Evolutionary conservation across 1,140 invertebrate species (phyloP).

Genomic region (Drosophila pseudoobscura): DNA sequence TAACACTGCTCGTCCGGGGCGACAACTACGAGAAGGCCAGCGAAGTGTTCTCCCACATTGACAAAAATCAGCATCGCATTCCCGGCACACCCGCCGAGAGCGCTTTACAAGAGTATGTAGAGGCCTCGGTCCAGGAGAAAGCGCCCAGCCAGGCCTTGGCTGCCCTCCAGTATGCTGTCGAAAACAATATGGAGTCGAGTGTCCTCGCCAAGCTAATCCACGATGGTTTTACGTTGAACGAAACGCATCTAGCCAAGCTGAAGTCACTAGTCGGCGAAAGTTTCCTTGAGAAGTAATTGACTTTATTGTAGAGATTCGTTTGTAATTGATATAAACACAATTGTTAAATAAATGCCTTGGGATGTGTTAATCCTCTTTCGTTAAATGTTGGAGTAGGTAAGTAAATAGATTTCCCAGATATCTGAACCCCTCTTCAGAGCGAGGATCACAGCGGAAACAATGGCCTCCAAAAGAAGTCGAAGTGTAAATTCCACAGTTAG

Average conservation of each 20-base stretch:
- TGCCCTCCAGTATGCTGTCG: slow-evolving; percentile 84
- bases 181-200: slow-evolving; percentile 84
- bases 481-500: no score
- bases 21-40: slow-evolving; percentile 84
- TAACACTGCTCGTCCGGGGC: slow-evolving; percentile 84
- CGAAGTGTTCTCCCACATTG: slow-evolving; percentile 84
- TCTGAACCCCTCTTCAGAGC: no score
- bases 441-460: no score
- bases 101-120: no score
- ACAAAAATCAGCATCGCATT: slow-evolving; percentile 75
- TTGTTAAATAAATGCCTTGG: slow-evolving; percentile 23
- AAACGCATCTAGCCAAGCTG: slow-evolving; percentile 83
- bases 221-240: slow-evolving; percentile 83
- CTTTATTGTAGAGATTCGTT: slow-evolving; percentile 21
- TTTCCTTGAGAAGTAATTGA: slow-evolving; percentile 59
- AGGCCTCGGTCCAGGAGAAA: slow-evolving; percentile 84
- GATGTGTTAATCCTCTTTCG: no score
- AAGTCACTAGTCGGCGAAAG: slow-evolving; percentile 84
- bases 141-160: slow-evolving; percentile 83
- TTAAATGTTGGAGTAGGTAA: no score
- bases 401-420: no score
- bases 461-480: no score
- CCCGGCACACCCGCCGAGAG: no score
- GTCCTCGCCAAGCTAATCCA: slow-evolving; percentile 83
- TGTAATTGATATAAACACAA: slow-evolving; percentile 40